phyloP scores from a whole-genome alignment of 2,797 vertebrate genomes.

The Sebastes umbrosus region DNA sequence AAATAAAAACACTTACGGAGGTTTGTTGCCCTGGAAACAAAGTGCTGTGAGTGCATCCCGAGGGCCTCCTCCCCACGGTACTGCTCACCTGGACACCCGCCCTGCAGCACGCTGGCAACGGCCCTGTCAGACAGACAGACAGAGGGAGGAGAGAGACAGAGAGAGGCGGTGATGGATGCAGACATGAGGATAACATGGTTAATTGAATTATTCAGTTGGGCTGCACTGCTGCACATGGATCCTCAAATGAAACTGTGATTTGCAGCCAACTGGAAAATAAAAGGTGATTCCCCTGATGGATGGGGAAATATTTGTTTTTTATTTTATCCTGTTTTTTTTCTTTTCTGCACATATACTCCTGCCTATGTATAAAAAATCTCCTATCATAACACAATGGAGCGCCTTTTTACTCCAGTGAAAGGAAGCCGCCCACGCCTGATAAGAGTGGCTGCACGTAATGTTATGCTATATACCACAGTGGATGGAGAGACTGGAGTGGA shows the following conservation, averaged over 20 bases:
- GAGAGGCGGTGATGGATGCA: conserved; percentile 1
- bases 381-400: conserved; percentile 13
- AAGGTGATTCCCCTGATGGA: conserved; percentile 1
- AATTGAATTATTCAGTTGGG: conserved; percentile 58
- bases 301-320: neutral
- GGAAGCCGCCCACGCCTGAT: conserved; percentile 25
- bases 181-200: conserved; percentile 15
- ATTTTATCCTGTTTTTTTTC: neutral
- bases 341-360: neutral
- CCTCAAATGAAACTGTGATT: conserved; percentile 1
- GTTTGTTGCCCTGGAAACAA: conserved; percentile 90
- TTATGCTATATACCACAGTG: conserved; percentile 13
- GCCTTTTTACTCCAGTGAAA: conserved; percentile 26
- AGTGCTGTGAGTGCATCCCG: conserved; percentile 94
- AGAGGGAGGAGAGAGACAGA: neutral
- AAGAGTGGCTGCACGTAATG: conserved; percentile 19
- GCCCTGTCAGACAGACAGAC: conserved; percentile 81
- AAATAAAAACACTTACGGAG: conserved; percentile 88
- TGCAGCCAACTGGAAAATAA: conserved; percentile 27
- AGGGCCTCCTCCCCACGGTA: conserved; percentile 94
- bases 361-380: neutral
- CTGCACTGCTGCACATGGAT: conserved; percentile 38
- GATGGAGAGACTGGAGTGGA: conserved; percentile 22
- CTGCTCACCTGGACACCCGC: conserved; percentile 91
- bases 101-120: conserved; percentile 96